Percentiles rank a stretch among this genome's conserved stretches.
Conservation (phyloP, 1,140 invertebrate genomes). For the Calephelis virginiensis region DNA sequence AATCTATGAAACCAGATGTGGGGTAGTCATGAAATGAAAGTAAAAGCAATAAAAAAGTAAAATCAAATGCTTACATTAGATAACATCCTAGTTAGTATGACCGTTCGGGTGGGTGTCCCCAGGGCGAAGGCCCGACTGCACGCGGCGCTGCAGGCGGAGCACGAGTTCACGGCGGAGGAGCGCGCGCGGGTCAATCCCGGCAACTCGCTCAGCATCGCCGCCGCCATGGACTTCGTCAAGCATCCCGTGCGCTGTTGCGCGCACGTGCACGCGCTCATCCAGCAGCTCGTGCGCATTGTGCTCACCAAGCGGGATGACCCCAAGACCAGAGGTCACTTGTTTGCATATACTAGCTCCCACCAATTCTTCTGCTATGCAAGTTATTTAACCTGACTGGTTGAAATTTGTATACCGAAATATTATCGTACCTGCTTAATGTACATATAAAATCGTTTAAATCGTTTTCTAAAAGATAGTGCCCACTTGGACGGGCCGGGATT, state of each 20-base stretch:
- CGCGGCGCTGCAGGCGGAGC: slow-evolving; percentile 94
- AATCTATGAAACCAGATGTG: no score
- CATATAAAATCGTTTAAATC: no score
- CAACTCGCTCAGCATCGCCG: slow-evolving; percentile 90
- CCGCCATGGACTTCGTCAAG: slow-evolving; percentile 96
- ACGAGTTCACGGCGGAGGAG: slow-evolving; percentile 93
- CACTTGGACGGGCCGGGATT: no score
- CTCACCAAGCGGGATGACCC: slow-evolving; percentile 91
- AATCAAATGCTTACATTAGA: no score
- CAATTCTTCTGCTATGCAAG: no score
- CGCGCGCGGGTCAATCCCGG: slow-evolving; percentile 93
- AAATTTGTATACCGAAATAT: no score
- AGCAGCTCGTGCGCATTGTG: slow-evolving; percentile 90
- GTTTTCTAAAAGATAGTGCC: no score
- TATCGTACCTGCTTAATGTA: no score
- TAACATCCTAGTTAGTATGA: no score
- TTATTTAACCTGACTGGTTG: no score
- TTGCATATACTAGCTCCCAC: background rate
- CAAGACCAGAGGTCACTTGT: slow-evolving; percentile 87
- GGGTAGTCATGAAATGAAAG: no score
- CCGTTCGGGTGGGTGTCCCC: background rate
- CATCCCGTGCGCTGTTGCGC: slow-evolving; percentile 97
- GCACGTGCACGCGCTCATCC: slow-evolving; percentile 91
- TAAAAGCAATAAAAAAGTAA: no score
- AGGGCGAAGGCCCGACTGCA: slow-evolving; percentile 97